Evolutionary conservation across 1,140 invertebrate species (phyloP).

Genomic region (Papilio helenus): DNA sequence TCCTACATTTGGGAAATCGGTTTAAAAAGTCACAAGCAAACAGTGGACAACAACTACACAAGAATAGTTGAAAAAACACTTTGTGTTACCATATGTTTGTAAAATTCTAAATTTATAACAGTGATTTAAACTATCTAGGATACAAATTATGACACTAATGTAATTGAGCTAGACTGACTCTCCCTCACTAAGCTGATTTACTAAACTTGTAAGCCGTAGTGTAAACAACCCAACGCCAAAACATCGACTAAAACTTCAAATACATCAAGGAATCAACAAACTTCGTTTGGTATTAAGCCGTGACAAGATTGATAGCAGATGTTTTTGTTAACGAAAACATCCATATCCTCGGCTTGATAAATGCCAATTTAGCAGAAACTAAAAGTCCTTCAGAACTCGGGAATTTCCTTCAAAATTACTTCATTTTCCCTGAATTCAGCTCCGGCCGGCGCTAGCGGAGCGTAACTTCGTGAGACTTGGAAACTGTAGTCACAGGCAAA

Average conservation of each 20-base stretch:
- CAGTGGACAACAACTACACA: too few species aligned
- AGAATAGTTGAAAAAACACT: too few species aligned
- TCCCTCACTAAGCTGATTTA: slow-evolving; percentile 15
- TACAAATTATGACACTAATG: too few species aligned
- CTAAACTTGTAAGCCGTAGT: slow-evolving; percentile 27
- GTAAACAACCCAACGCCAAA: slow-evolving; percentile 18
- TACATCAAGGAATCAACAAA: not conserved
- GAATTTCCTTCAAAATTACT: slow-evolving; percentile 48
- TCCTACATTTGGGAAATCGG: too few species aligned
- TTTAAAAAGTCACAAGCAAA: too few species aligned
- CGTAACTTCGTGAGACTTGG: slow-evolving; percentile 45
- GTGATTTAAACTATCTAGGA: too few species aligned
- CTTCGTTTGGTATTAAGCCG: not conserved
- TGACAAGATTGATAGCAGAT: slow-evolving; percentile 22
- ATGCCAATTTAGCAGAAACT: slow-evolving; percentile 46
- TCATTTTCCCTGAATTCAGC: slow-evolving; percentile 52
- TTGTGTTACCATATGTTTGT: too few species aligned
- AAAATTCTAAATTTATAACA: too few species aligned
- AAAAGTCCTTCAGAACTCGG: slow-evolving; percentile 44
- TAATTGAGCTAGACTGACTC: too few species aligned
- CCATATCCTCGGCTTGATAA: slow-evolving; percentile 31
- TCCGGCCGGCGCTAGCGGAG: slow-evolving; percentile 40
- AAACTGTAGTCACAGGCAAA: slow-evolving; percentile 57
- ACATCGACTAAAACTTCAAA: slow-evolving; percentile 31
- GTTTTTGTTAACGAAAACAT: slow-evolving; percentile 2